A percentile compares a stretch with the other conserved stretches of the same genome.
phyloP scores from a whole-genome alignment of 2,797 vertebrate species.

The Sylvilagus floridanus region DNA sequence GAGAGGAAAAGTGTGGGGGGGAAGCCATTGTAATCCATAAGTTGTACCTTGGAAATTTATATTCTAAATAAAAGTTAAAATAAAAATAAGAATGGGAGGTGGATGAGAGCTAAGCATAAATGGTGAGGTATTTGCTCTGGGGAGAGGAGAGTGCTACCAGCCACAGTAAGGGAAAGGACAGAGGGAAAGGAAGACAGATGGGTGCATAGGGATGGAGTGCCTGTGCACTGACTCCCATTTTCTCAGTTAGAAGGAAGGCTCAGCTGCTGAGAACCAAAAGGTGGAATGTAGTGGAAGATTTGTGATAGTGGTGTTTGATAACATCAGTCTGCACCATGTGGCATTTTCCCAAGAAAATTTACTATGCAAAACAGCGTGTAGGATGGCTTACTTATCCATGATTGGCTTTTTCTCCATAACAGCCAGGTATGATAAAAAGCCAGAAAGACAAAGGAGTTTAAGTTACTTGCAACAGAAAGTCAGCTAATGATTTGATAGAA shows the following conservation, averaged over 20 bases:
- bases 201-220: fast-evolving
- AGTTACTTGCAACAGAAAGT: neutral
- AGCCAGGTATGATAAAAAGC: neutral
- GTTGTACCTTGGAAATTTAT: too few species aligned
- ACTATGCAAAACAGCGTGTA: neutral
- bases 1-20: too few species aligned
- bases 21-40: too few species aligned
- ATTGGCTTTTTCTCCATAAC: neutral
- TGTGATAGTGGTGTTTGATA: neutral
- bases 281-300: neutral
- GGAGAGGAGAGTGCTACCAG: neutral
- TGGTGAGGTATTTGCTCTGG: neutral
- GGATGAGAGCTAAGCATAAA: too few species aligned
- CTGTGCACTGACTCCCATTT: too few species aligned
- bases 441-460: neutral
- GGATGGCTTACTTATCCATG: neutral
- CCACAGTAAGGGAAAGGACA: neutral
- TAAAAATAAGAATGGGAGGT: neutral
- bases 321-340: neutral
- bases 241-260: neutral
- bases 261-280: neutral
- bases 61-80: too few species aligned
- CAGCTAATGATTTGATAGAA: neutral
- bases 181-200: too few species aligned
- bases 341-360: neutral